Evolutionary conservation across 2,888 invertebrate genomes (phyloP).

Genomic region (Lypha dubia): DNA sequence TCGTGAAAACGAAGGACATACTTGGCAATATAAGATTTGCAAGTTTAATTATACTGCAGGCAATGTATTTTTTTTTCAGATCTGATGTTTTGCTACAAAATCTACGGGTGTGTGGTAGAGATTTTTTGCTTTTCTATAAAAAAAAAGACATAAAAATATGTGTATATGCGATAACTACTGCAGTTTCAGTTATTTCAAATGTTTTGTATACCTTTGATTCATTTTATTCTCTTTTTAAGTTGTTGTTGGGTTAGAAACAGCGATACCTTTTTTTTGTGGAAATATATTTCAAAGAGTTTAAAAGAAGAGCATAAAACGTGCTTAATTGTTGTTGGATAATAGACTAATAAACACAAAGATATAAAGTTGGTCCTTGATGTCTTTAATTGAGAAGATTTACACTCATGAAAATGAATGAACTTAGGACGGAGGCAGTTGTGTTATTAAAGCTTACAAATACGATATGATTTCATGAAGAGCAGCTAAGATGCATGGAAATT

Average conservation of each 20-base stretch:
- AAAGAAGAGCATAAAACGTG: slow-evolving; percentile 54
- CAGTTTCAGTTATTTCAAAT: not conserved
- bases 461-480: not conserved
- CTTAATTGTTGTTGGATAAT: slow-evolving; percentile 56
- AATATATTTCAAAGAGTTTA: slow-evolving; percentile 1
- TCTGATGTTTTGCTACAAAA: slow-evolving; percentile 5
- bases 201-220: not conserved
- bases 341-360: not conserved
- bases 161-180: not conserved
- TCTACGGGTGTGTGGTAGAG: not conserved
- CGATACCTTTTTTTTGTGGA: not conserved
- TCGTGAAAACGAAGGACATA: slow-evolving; percentile 45
- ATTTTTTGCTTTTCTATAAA: not conserved
- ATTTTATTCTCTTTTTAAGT: not conserved
- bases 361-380: slow-evolving; percentile 10
- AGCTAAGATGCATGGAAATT: slow-evolving; percentile 21
- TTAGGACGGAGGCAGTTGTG: no score
- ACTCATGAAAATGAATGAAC: slow-evolving; percentile 14
- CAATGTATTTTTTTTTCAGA: not conserved
- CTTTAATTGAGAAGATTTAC: slow-evolving; percentile 3
- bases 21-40: slow-evolving; percentile 25
- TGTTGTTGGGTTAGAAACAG: not conserved
- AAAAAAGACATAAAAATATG: not conserved
- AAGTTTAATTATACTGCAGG: slow-evolving; percentile 48
- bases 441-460: not conserved